Base-by-base conservation (phyloP, 1,140 invertebrate genomes). In the Asobara japonica region DNA sequence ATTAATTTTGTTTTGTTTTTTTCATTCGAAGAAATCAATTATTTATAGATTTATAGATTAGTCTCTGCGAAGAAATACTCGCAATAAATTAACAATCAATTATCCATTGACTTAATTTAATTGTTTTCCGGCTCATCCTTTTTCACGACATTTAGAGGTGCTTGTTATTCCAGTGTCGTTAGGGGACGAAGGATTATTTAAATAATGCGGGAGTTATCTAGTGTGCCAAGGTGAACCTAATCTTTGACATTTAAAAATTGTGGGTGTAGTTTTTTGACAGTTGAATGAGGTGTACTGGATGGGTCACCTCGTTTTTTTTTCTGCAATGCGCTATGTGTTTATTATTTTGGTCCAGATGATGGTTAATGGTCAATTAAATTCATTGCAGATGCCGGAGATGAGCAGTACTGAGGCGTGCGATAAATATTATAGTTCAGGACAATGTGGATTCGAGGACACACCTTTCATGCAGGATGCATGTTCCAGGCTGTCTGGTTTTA, bases 371-470 rank as follows among this genome's bases (percentile, higher is more conserved):
- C 3, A 22, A 38, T 6, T 2, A 25, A 25, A 13, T 67, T 65
- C 11, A 8, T 48, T 27, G 13, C 29, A 65, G 27, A 20, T 65
- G 4, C 72, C 72, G 4, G 56, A 69, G 22, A 38, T 51, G 61
- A 68, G 16, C 27, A 62, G 29, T 16, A 38, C 51, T 16, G 45
- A 31, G 4, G 74, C 74, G 8, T 75, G 74, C 41, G 56, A 66
- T 16, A 33, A 29, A 5, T 51, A 71, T 36, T 36, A 73, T 38
- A 18, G 31, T 1, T 62, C 36, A 10, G 65, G 48, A 6, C 69
- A 77, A 7, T 89, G 89, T 61, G 16, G 76, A 13, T 89, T 88
- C 75, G 79, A 83, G n/a, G 89, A 89, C 67, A 88, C 87, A 2
- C 73, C 79, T 29, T 89, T 83, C 69, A 83, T 88, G 73, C 73